Base-by-base conservation (phyloP, 2,113 vertebrate species). In the Panurus biarmicus region DNA sequence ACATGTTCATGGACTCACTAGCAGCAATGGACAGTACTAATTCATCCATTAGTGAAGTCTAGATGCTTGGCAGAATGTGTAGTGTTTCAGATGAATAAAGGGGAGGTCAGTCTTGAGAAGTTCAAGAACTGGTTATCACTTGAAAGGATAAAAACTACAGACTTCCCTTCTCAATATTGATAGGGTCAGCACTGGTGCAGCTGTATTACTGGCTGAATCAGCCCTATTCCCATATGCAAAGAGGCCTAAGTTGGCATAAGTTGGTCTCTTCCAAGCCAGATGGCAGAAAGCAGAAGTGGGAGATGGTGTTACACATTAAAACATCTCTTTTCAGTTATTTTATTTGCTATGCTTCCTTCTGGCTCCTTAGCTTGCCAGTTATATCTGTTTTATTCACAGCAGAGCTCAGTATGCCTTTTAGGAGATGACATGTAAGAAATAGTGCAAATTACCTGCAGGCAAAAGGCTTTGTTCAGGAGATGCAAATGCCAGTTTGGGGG, bases 281-380 rank as follows among this genome's bases (percentile, higher is more conserved):
- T 96, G 89, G 94, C 93, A 94, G 91, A 96, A 94, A 93, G 81
- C 83, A 96, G 73, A 94, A 94, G 91, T 54, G 88, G 86, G 95
- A 95, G 94, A 96, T 92, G 93, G 94, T 85, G 95, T 96, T 94
- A 95, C 93, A 94, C 92, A 95, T 95, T 92, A 92, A 94, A 96
- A 96, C 90, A 96, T 95, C 87, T 95, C 95, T 94, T 94, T 94
- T 94, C 77, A 89, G 84, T 94, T 94, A 93, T 75, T 96, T 95
- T 95, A 96, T 94, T 95, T 94, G 94, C 91, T 91, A 28, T 67
- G 89, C 94, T 92, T 92, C 94, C 86, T 94, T 91, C 94, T 96
- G 89, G 93, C 91, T 91, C 62, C 87, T 65, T 54, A 79, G 77
- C 54, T 94, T 87, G 91, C 91, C 89, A 95, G 70, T 94, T 94